Base-by-base conservation (phyloP, 2,888 invertebrate genomes). In the Coenonympha glycerion region DNA sequence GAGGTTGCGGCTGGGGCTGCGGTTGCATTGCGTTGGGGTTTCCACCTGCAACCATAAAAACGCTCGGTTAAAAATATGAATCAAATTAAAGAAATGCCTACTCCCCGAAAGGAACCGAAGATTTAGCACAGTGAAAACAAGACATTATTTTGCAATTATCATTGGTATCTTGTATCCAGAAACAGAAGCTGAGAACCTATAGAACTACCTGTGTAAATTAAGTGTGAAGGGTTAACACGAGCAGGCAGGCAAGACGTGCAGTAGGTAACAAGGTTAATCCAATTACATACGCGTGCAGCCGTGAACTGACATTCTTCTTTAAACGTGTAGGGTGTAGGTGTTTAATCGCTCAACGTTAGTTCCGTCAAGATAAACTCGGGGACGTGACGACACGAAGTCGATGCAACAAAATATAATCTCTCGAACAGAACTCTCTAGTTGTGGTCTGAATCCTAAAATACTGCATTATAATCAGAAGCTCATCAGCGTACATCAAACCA, bases 11-110 rank as follows among this genome's bases (percentile, higher is more conserved):
- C 22, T 44, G 44, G 1, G 74, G 74, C 57, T 77, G 77, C n/a
- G 76, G 79, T 53, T 79, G 84, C 37, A 76, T 68, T 6, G 64
- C 61, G 59, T 57, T 71, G n/a, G 68, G 64, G 47, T 62, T 74
- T 44, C 69, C 67, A 55, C 82, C 86, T 87, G 76, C 15, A 84
- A 85, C 82, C 84, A 58, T 15, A 36, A 19, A 55, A 15, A 46
- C 1, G 9, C 13, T 19, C 3, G 3, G 22, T 50, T 9, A 6
- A 39, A 24, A 30, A 39, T n/a, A n/a, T 30, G 31, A 31, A 6
- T 21, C 6, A 11, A 19, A n/a, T 2, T 2, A 13, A 11, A 6
- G 6, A 11, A 5, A 30, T 30, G n/a, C n/a, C n/a, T n/a, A 11
- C 28, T 9, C 0, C n/a, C n/a, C n/a, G 18, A n/a, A 11, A 19